A percentile compares a stretch with the other conserved stretches of the same genome.
These are phyloP conservation scores for Trichacis sp. DNA, from an alignment of 2,888 invertebrate genomes.

Conservation along the genomic window DNA sequence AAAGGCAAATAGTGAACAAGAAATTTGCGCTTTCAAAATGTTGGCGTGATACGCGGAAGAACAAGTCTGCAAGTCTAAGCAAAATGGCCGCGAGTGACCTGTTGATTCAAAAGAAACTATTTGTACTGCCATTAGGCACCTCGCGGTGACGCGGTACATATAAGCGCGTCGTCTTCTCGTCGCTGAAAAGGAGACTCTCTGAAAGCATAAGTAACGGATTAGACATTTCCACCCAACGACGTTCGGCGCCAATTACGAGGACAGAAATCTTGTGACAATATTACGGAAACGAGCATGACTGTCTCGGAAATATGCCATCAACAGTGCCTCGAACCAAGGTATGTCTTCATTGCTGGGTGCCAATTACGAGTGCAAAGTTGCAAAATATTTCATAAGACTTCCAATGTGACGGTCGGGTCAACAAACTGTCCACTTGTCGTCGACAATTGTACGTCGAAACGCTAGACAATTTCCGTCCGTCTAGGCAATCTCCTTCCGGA, in stretches of 20 bases:
- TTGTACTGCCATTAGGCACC: constrained; percentile 57
- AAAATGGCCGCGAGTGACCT: constrained; percentile 44
- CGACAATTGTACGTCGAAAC: neutral
- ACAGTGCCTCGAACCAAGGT: too few relatives aligned
- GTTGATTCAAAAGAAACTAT: constrained; percentile 61
- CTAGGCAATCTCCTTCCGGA: constrained; percentile 45
- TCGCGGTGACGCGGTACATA: constrained; percentile 33
- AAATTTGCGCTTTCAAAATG: constrained; percentile 61
- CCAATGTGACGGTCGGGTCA: too few relatives aligned
- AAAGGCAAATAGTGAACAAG: constrained; percentile 59
- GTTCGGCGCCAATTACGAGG: neutral
- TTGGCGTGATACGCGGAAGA: constrained; percentile 34
- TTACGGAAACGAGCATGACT: neutral
- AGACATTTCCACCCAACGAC: neutral
- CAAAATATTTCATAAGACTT: too few relatives aligned
- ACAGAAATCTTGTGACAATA: neutral
- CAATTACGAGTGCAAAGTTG: too few relatives aligned
- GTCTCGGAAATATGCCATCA: neutral
- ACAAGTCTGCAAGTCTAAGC: constrained; percentile 38
- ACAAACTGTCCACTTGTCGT: neutral
- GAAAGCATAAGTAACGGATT: neutral
- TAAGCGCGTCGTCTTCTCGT: constrained; percentile 25
- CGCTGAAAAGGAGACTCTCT: constrained; percentile 25
- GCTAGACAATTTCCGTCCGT: constrained; percentile 46
- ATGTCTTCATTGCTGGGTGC: neutral